Evolutionary conservation across 2,888 invertebrate species (phyloP).

Genomic region (Hermaeophaga mercurialis): DNA sequence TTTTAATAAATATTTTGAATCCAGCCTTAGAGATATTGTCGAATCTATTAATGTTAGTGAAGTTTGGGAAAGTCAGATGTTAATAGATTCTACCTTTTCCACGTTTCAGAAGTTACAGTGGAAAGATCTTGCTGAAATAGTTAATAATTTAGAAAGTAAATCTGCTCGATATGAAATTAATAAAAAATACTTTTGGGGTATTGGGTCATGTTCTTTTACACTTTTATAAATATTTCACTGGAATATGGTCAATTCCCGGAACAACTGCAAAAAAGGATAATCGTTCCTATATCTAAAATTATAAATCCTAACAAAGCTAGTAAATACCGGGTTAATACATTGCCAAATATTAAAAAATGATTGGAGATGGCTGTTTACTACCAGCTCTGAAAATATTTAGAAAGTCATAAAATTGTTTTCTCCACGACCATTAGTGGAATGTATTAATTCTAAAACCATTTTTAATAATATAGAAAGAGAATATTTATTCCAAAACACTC

Average conservation of each 20-base stretch:
- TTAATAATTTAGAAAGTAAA: not conserved
- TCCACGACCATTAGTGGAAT: too few species aligned
- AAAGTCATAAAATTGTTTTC: too few species aligned
- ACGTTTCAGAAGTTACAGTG: not conserved
- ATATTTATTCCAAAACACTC: too few species aligned
- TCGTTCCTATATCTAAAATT: not conserved
- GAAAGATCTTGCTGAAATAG: not conserved
- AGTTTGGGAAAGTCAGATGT: not conserved
- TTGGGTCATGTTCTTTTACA: not conserved
- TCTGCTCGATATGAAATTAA: not conserved
- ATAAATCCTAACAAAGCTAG: not conserved
- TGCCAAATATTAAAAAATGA: not conserved
- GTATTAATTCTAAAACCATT: too few species aligned
- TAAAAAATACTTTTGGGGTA: not conserved
- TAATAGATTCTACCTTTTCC: not conserved
- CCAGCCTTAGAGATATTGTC: not conserved
- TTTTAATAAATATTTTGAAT: not conserved
- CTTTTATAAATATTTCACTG: not conserved
- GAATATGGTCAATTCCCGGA: not conserved
- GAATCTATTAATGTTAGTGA: not conserved
- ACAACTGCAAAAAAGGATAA: not conserved
- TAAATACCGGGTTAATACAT: not conserved
- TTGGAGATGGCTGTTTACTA: too few species aligned
- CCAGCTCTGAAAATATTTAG: too few species aligned
- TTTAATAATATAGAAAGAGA: too few species aligned